Base-by-base conservation (phyloP, 2,797 vertebrate genomes). In the Poeciliopsis paucimaculata region DNA sequence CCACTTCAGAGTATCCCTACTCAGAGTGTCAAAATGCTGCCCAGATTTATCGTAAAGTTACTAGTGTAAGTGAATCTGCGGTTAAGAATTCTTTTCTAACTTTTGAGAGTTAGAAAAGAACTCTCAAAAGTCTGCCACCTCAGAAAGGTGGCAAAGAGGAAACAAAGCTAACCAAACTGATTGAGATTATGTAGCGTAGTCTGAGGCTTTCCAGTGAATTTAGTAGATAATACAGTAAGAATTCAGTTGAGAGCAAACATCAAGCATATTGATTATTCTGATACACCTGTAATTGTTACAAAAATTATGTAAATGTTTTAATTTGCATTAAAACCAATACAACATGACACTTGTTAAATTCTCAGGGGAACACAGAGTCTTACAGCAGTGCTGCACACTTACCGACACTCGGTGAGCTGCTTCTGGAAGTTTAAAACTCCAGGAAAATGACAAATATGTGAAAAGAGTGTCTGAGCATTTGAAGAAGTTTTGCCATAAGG, bases 1-100 rank as follows among this genome's bases (percentile, higher is more conserved):
- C 98, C 89, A 99, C 98, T 78, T 99, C 98, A 1, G 98, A 99
- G 94, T 99, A 99, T 83, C 98, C 98, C 8, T 99, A 99, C 94
- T 97, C 98, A 0, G 98, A 99, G 94, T 99, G 98, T 94, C 98
- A 99, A 95, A 99, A 99, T 20, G 98, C 98, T 43, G 98, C 98
- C 73, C 98, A 99, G 94, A 99, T 99, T 90, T 99, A 99, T 89
- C 97, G 98, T 76, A 99, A 99, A 97, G 98, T 99, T 88, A 99
- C 98, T 80, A 98, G 98, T 85, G 98, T 99, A 93, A 99, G 98
- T 98, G n/a, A 1, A 57, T 13, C 43, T n/a, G 1, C 53, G 45
- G 2, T 36, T 18, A 18, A n/a, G 3, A 57, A 64, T 60, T n/a
- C 0, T 55, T 55, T n/a, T 55, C 11, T 12, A 57, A 20, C 0